These are phyloP conservation scores for Temnothorax unifasciatus DNA, from an alignment of 2,888 invertebrate genomes.

Conservation along the genomic window DNA sequence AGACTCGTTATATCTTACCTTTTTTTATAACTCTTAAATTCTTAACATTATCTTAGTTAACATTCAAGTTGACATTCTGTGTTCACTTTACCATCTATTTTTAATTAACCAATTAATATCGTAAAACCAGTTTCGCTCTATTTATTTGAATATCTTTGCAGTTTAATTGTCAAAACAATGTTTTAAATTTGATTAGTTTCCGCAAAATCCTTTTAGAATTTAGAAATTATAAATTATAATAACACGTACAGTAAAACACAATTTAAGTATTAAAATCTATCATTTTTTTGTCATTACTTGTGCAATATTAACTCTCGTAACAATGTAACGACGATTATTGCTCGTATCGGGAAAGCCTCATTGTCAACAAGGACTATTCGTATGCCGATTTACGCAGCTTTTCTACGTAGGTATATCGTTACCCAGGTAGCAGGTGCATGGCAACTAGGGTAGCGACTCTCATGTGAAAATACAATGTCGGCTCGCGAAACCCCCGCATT, in stretches of 20 bases:
- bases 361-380: background rate
- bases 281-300: background rate
- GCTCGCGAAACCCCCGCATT: background rate
- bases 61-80: background rate
- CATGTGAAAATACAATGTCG: conserved; percentile 49
- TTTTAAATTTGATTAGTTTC: background rate
- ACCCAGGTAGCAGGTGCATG: conserved; percentile 49
- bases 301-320: background rate
- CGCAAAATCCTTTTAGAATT: background rate
- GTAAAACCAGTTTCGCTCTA: too few relatives aligned
- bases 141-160: background rate
- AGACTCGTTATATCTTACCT: background rate
- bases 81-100: background rate
- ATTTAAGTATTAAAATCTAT: conserved; percentile 1
- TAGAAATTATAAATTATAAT: background rate
- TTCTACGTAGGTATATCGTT: conserved; percentile 31
- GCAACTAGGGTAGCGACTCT: conserved; percentile 29
- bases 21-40: background rate
- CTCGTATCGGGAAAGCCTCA: background rate
- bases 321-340: background rate
- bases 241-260: background rate
- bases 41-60: background rate
- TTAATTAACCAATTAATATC: too few relatives aligned
- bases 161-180: background rate
- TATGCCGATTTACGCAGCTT: conserved; percentile 37